These are phyloP conservation scores for Gorsachius goisagi DNA, from an alignment of 2,113 vertebrate species.

Conservation along the genomic window DNA sequence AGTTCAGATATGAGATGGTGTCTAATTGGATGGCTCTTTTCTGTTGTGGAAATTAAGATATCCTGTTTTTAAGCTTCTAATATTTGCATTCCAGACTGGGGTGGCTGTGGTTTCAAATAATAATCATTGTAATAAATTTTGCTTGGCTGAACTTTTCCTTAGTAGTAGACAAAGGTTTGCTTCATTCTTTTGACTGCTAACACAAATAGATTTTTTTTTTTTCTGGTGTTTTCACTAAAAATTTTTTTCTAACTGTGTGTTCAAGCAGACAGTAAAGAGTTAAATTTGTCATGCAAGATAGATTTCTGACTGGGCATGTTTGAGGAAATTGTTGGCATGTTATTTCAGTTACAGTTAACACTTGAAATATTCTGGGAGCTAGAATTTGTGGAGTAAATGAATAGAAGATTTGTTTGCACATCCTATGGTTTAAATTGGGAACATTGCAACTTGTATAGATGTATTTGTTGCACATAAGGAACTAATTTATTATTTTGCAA, in stretches of 20 bases:
- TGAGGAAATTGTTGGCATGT: not conserved
- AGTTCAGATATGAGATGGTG: not conserved
- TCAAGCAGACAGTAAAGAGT: not conserved
- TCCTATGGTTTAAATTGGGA: not conserved
- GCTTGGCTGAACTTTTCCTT: not conserved
- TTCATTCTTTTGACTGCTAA: not conserved
- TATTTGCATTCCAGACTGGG: not conserved
- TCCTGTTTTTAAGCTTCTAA: not conserved
- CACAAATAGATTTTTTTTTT: not conserved
- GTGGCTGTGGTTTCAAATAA: not conserved
- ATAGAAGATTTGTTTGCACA: not conserved
- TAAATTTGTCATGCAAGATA: not conserved
- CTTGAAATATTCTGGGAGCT: not conserved
- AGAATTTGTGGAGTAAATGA: not conserved
- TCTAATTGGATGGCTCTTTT: not conserved
- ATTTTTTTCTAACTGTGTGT: not conserved
- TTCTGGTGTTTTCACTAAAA: not conserved
- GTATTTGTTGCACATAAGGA: conserved; percentile 28
- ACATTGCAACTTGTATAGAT: not conserved
- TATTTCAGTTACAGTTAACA: conserved; percentile 2
- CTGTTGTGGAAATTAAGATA: not conserved
- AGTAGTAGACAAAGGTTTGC: not conserved
- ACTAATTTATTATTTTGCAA: conserved; percentile 41
- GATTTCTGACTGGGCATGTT: not conserved
- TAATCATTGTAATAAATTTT: not conserved